These are phyloP conservation scores for Apis laboriosa DNA, from an alignment of 1,140 invertebrate species.

Conservation along the genomic window DNA sequence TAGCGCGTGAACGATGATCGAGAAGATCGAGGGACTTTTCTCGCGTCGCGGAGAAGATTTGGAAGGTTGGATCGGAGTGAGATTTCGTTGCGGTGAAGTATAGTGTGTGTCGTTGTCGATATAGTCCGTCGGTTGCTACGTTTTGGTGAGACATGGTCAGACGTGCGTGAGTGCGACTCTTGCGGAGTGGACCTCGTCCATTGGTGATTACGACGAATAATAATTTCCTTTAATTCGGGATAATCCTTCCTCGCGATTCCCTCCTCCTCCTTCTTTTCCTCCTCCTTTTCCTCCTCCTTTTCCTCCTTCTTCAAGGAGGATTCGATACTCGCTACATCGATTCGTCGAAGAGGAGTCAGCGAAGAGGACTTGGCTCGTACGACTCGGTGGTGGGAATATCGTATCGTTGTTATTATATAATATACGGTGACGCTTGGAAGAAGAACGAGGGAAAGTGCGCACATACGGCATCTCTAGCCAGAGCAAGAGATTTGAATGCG, in stretches of 20 bases:
- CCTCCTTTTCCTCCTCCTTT: no score
- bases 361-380: no score
- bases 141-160: constrained; percentile 2
- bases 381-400: no score
- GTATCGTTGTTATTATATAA: no score
- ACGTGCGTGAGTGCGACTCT: constrained; percentile 19
- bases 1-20: not conserved
- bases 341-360: no score
- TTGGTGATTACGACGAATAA: not conserved
- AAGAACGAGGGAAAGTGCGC: constrained; percentile 4
- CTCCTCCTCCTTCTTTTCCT: no score
- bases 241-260: no score
- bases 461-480: constrained; percentile 21
- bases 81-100: constrained; percentile 4
- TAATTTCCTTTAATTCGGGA: not conserved
- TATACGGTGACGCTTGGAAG: no score
- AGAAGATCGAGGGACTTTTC: not conserved
- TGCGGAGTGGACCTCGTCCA: not conserved
- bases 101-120: not conserved
- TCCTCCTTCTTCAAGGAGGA: no score
- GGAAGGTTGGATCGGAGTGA: not conserved
- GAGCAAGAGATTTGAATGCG: constrained; percentile 79
- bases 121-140: constrained; percentile 23
- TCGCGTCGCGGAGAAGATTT: not conserved
- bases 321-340: no score